These are phyloP conservation scores for Urophycis tenuis DNA, from an alignment of 2,797 vertebrate genomes.

Conservation along the genomic window DNA sequence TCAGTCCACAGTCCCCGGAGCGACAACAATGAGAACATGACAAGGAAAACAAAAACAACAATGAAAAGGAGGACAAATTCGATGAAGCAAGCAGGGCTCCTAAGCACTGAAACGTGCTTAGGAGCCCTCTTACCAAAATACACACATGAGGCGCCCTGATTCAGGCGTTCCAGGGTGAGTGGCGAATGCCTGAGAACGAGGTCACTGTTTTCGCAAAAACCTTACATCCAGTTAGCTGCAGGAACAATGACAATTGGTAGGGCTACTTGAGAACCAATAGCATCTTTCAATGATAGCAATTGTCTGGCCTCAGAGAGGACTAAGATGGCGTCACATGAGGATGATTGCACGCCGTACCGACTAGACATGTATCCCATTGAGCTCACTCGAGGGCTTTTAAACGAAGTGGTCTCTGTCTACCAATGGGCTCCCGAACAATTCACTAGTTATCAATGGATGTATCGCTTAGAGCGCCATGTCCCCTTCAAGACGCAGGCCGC, in stretches of 20 bases:
- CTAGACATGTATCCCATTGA: background rate
- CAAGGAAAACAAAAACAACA: background rate
- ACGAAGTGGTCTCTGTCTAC: background rate
- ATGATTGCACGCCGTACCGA: background rate
- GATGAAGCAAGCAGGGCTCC: background rate
- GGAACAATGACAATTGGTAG: background rate
- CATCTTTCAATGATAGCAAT: background rate
- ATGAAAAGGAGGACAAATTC: no score
- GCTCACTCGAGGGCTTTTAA: background rate
- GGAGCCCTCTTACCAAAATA: background rate
- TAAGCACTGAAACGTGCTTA: background rate
- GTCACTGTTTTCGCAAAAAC: background rate
- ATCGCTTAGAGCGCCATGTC: background rate
- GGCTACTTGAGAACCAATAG: background rate
- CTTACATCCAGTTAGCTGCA: background rate
- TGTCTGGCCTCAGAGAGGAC: background rate
- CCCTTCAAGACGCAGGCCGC: background rate
- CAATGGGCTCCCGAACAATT: background rate
- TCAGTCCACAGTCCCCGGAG: no score
- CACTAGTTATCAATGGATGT: background rate
- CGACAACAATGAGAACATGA: background rate
- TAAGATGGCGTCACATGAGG: background rate
- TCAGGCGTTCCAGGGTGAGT: background rate
- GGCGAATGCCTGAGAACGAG: background rate
- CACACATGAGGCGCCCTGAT: background rate